A percentile compares a stretch with the other conserved stretches of the same genome.
Conservation (phyloP, 2,797 vertebrate species). For the Phoxinus dragarum region DNA sequence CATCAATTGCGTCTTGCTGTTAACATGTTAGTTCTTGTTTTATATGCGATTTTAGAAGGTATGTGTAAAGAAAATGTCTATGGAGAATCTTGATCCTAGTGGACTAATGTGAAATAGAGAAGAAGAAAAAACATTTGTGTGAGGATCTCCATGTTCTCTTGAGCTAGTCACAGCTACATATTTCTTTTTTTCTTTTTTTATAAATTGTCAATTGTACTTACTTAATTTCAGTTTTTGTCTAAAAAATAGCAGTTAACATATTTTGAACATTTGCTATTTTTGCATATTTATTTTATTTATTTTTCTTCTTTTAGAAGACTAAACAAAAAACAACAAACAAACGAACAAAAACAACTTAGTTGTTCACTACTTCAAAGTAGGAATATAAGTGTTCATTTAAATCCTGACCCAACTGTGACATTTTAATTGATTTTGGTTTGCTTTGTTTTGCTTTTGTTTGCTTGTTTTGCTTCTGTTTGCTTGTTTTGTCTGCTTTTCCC, state of each 20-base stretch:
- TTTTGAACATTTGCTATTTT: background rate
- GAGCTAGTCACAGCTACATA: too few relatives aligned
- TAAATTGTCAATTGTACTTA: background rate
- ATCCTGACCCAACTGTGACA: too few relatives aligned
- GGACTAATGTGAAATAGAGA: background rate
- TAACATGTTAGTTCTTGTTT: conserved; percentile 29
- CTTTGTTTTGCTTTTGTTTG: too few relatives aligned
- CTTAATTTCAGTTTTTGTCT: background rate
- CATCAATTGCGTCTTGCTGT: background rate
- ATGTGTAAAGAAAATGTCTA: background rate
- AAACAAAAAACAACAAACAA: too few relatives aligned
- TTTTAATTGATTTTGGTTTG: too few relatives aligned
- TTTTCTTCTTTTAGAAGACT: background rate
- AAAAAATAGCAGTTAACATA: background rate
- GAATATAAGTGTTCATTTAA: too few relatives aligned
- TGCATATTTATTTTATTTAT: background rate
- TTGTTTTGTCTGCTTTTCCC: too few relatives aligned
- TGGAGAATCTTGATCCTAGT: background rate
- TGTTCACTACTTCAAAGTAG: too few relatives aligned
- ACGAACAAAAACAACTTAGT: too few relatives aligned
- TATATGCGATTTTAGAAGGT: background rate
- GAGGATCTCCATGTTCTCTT: background rate
- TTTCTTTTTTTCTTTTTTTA: too few relatives aligned
- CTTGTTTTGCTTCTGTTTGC: too few relatives aligned
- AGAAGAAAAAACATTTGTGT: background rate